Base-by-base conservation (phyloP, 2,113 vertebrate genomes). In the Apodemus speciosus region DNA sequence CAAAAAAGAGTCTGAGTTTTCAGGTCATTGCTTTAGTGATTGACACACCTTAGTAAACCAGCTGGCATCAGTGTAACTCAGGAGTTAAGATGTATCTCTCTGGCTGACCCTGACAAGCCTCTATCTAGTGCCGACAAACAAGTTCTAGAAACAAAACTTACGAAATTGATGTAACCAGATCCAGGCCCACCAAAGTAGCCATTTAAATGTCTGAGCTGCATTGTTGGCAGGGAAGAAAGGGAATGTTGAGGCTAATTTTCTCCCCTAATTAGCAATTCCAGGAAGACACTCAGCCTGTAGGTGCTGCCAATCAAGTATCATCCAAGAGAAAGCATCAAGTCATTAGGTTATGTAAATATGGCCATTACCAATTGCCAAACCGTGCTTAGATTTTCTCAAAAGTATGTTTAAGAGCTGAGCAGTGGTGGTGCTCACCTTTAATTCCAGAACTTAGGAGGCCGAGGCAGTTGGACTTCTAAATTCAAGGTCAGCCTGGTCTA, bases 131-230 rank as follows among this genome's bases (percentile, higher is more conserved):
- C 11, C 46, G 32, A 32, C 35, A 79, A 21, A 87, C 8, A 6
- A 38, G 79, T 92, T 93, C 85, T 56, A 56, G 75, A 93, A 94
- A 93, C 43, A 56, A n/a, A 81, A 60, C 51, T 49, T 32, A 90
- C 1, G 51, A 69, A 84, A n/a, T 5, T 43, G 18, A 94, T 56
- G 10, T 85, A 94, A 38, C 4, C 77, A 3, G 40, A 87, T 64
- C 69, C 32, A 35, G 21, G 16, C 90, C 10, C n/a, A 89, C n/a
- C 40, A 30, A 88, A 16, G 81, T 58, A 23, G 35, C 21, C 16
- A 40, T 40, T 60, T 60, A 58, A 60, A 60, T 27, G 21, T 40
- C 7, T 0, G 60, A 62, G 25, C 25, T 62, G 10, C 60, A 62
- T 25, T 2, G 2, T 11, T 62, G 25, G 18, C 32, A 35, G 27